These are phyloP conservation scores for Epinotia nisella DNA, from an alignment of 2,888 invertebrate species.

Conservation along the genomic window DNA sequence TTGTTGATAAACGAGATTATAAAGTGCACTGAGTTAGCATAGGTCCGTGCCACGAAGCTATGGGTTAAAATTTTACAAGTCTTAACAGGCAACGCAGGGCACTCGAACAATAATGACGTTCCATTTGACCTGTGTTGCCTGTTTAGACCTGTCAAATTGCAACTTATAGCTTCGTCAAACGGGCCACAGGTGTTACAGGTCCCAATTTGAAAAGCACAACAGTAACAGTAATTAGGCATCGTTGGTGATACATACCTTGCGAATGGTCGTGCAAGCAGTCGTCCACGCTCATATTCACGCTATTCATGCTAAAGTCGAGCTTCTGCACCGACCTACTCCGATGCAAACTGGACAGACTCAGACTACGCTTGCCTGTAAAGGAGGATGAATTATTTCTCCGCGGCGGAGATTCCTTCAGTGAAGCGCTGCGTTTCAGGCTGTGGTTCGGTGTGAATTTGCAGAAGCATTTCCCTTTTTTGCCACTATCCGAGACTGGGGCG, in stretches of 20 bases:
- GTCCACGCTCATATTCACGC: conserved; percentile 83
- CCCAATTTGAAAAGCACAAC: too few relatives aligned
- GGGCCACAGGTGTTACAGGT: too few relatives aligned
- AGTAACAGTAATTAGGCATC: too few relatives aligned
- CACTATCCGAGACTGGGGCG: conserved; percentile 52
- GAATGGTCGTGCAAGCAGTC: conserved; percentile 72
- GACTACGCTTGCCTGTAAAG: conserved; percentile 71
- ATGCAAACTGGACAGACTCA: conserved; percentile 74
- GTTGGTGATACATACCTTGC: conserved; percentile 60
- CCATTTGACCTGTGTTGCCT: too few relatives aligned
- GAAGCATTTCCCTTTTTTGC: conserved; percentile 64
- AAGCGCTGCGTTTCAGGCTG: conserved; percentile 66
- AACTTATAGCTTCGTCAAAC: too few relatives aligned
- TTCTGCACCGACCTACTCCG: conserved; percentile 80
- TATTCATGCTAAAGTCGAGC: conserved; percentile 82
- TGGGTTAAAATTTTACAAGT: too few relatives aligned
- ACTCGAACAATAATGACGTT: too few relatives aligned
- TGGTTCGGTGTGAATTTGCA: conserved; percentile 70
- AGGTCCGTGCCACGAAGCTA: too few relatives aligned
- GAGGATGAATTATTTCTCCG: conserved; percentile 64
- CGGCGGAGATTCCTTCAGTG: conserved; percentile 73
- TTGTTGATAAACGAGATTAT: too few relatives aligned
- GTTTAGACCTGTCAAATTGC: too few relatives aligned
- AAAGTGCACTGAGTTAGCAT: too few relatives aligned
- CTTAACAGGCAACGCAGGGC: too few relatives aligned